Percentiles rank a stretch among this genome's conserved stretches.
Evolutionary conservation across 2,113 vertebrate genomes (phyloP).

Genomic region (Odontesthes bonariensis): DNA sequence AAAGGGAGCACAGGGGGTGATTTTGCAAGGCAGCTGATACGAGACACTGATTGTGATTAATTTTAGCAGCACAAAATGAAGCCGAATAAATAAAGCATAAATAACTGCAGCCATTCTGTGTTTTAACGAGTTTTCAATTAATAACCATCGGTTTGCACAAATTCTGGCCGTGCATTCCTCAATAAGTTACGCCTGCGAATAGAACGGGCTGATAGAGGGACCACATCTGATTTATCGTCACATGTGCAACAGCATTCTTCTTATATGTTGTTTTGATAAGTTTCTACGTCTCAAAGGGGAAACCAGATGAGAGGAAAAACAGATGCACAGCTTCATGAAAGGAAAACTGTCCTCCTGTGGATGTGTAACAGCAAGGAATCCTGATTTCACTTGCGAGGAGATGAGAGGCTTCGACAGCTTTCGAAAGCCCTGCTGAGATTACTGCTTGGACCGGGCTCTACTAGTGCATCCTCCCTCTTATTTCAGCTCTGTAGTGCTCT

Average conservation of each 20-base stretch:
- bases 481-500: conserved; percentile 39
- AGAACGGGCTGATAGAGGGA: conserved; percentile 22
- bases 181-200: conserved; percentile 21
- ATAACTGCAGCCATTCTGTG: conserved; percentile 15
- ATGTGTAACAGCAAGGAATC: conserved; percentile 15
- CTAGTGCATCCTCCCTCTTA: conserved; percentile 36
- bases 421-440: conserved; percentile 46
- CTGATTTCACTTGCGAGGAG: conserved; percentile 26
- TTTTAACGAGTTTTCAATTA: conserved; percentile 53
- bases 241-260: conserved; percentile 27
- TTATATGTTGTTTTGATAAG: conserved; percentile 32
- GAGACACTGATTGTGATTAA: conserved; percentile 74
- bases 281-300: conserved; percentile 33
- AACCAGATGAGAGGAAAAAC: conserved; percentile 23
- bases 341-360: conserved; percentile 25
- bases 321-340: conserved; percentile 19
- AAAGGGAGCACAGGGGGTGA: conserved; percentile 46
- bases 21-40: conserved; percentile 49
- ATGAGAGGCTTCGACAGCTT: conserved; percentile 48
- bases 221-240: conserved; percentile 56
- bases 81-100: conserved; percentile 44
- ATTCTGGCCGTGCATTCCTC: conserved; percentile 45
- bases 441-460: conserved; percentile 31
- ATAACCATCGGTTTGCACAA: conserved; percentile 47
- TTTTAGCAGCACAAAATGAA: conserved; percentile 42